Evolutionary conservation across 2,888 invertebrate genomes (phyloP), one percentile per base, ranked within the genome.

Genomic region (Caenorhabditis virilis): DNA sequence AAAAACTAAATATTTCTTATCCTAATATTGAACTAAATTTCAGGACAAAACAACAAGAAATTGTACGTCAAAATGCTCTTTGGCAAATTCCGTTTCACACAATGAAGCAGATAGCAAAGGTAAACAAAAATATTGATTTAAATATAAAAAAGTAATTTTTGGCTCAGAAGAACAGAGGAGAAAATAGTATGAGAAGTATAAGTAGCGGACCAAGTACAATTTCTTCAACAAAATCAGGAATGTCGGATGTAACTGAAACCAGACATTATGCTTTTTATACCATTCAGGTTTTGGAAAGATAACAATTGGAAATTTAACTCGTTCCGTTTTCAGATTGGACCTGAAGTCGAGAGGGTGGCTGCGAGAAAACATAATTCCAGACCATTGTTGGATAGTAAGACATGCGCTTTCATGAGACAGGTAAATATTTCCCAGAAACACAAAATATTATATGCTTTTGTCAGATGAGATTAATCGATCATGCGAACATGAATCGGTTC

Each of bases 401-500:
- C 56, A 35, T 59, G 57, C 23, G 45, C 48, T 13, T 62, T 58
- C n/a, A 49, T 69, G 52, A 58, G 69, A 63, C 33, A 47, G 20
- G 69, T 69, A 35, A 33, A n/a, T n/a, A n/a, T n/a, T n/a, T n/a
- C n/a, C n/a, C n/a, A n/a, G n/a, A n/a, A n/a, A 43, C 6, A 26
- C 4, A n/a, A n/a, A n/a, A n/a, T n/a, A n/a, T n/a, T 36, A 30
- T 46, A 11, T 41, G 51, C 23, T 56, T 48, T 39, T 39, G 64
- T 30, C 48, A 78, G 78, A 35, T 82, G 41, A 55, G 79, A 15
- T 57, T 67, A n/a, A 25, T 57, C 22, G 64, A 72, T 16, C 57
- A 72, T 42, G 80, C 80, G 41, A 78, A 80, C 41, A 45, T 81
- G 42, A 78, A 80, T 55, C 56, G 73, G 13, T 81, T 81, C 54